phyloP scores from a whole-genome alignment of 2,797 vertebrate species.

The Typhlichthys subterraneus region DNA sequence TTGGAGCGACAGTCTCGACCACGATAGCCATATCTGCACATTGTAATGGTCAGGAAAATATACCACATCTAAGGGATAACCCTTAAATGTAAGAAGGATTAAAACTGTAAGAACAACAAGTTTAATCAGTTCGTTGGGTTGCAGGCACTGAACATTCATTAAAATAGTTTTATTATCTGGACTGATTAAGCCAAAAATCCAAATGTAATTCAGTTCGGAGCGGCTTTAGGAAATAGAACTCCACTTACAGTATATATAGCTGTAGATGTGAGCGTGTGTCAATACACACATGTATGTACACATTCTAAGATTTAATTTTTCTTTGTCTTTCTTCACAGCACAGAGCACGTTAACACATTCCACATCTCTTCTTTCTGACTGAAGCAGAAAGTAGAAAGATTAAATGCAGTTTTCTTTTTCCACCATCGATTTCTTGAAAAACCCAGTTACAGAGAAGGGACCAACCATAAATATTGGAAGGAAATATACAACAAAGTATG shows the following conservation, averaged over 20 bases:
- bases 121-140: too few species aligned
- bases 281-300: too few species aligned
- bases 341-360: background rate
- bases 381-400: background rate
- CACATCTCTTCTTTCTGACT: background rate
- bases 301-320: constrained; percentile 3
- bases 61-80: background rate
- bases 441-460: background rate
- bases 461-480: too few species aligned
- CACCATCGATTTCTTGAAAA: background rate
- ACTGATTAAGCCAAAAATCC: too few species aligned
- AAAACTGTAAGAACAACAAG: too few species aligned
- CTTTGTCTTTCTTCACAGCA: constrained; percentile 1
- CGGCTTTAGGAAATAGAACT: too few species aligned
- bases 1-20: constrained; percentile 97
- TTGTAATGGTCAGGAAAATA: constrained; percentile 63
- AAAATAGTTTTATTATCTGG: too few species aligned
- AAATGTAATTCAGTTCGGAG: too few species aligned
- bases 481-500: too few species aligned
- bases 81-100: background rate
- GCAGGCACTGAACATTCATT: too few species aligned
- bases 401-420: background rate
- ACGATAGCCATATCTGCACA: constrained; percentile 90
- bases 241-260: too few species aligned
- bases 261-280: too few species aligned